These are phyloP conservation scores for Heliornis fulica DNA, from an alignment of 2,113 vertebrate species.

Conservation along the genomic window DNA sequence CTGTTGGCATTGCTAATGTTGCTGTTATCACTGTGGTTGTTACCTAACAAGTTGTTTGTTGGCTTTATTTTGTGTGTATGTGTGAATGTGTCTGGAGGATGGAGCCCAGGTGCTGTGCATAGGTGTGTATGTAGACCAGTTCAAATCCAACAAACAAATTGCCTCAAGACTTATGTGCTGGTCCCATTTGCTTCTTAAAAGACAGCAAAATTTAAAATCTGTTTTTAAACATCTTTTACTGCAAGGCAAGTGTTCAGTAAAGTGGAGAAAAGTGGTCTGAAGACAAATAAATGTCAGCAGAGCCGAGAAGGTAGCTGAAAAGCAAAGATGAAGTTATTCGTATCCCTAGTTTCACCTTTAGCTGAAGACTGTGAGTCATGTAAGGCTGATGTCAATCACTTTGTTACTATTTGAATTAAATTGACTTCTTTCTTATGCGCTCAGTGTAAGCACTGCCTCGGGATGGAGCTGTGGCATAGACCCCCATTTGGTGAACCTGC, in stretches of 20 bases:
- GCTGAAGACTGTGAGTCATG: not conserved
- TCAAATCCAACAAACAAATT: not conserved
- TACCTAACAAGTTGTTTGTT: not conserved
- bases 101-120: not conserved
- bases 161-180: not conserved
- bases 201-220: not conserved
- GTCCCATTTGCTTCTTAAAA: not conserved
- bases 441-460: not conserved
- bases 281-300: not conserved
- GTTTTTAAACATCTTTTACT: too few species aligned
- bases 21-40: not conserved
- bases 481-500: not conserved
- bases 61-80: not conserved
- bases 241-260: not conserved
- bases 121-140: not conserved
- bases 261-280: not conserved
- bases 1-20: not conserved
- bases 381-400: not conserved
- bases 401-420: not conserved
- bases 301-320: not conserved
- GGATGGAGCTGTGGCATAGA: not conserved
- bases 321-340: not conserved
- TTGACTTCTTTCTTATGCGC: not conserved
- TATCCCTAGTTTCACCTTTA: not conserved
- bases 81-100: not conserved